phyloP scores from a whole-genome alignment of 2,113 vertebrate species.

The Hyla sarda region DNA sequence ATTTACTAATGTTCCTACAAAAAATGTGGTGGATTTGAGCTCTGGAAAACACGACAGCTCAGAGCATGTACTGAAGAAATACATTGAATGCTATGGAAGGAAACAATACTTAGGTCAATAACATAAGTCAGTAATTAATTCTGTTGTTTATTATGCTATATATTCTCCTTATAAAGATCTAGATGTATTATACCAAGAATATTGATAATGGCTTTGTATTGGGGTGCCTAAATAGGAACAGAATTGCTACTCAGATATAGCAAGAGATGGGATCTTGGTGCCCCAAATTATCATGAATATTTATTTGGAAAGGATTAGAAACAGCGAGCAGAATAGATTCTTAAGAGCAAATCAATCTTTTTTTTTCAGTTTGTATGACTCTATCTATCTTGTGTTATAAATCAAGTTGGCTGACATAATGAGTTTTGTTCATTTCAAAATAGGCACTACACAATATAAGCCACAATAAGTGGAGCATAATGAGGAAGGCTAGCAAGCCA shows the following conservation, averaged over 20 bases:
- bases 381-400: conserved; percentile 2
- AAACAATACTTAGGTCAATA: too few species aligned
- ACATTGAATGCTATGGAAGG: too few species aligned
- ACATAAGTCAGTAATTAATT: too few species aligned
- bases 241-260: not conserved
- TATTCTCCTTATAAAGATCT: not conserved
- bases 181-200: not conserved
- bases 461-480: not conserved
- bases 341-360: not conserved
- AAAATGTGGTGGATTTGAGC: too few species aligned
- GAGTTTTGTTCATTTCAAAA: not conserved
- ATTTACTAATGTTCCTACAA: too few species aligned
- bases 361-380: not conserved
- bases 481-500: not conserved
- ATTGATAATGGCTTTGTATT: not conserved
- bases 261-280: not conserved
- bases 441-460: not conserved
- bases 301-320: not conserved
- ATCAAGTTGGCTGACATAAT: not conserved
- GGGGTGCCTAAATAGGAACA: not conserved
- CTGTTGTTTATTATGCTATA: not conserved
- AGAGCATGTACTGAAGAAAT: too few species aligned
- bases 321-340: not conserved
- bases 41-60: too few species aligned
- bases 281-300: not conserved